Evolutionary conservation across 2,888 invertebrate species (phyloP).

Genomic region (Amphipyra tragopoginis): DNA sequence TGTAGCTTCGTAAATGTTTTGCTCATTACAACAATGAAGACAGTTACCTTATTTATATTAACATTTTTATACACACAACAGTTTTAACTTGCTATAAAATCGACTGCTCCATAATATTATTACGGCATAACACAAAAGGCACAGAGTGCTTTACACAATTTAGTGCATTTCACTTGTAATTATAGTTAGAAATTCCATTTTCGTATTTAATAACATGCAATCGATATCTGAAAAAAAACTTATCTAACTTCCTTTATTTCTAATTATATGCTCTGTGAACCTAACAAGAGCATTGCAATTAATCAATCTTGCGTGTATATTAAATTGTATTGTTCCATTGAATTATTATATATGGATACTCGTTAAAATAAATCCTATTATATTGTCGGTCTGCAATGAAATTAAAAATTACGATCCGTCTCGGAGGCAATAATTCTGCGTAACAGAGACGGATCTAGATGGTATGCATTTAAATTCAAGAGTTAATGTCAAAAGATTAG

Average conservation of each 20-base stretch:
- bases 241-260: slow-evolving; percentile 30
- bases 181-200: slow-evolving; percentile 5
- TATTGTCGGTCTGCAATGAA: slow-evolving; percentile 7
- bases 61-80: background rate
- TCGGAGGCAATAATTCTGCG: background rate
- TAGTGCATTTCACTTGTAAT: slow-evolving; percentile 35
- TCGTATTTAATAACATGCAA: slow-evolving; percentile 7
- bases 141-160: background rate
- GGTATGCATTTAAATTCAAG: background rate
- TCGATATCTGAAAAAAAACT: slow-evolving; percentile 11
- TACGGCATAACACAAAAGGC: background rate
- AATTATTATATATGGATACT: slow-evolving; percentile 3
- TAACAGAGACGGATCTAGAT: background rate
- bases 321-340: slow-evolving; percentile 19
- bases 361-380: slow-evolving; percentile 13
- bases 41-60: slow-evolving; percentile 15
- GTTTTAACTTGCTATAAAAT: background rate
- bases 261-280: slow-evolving; percentile 16
- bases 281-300: slow-evolving; percentile 26
- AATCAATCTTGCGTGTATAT: slow-evolving; percentile 24
- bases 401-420: slow-evolving; percentile 5
- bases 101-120: background rate
- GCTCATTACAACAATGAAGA: slow-evolving; percentile 5
- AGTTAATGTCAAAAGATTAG: no score
- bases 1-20: slow-evolving; percentile 32